Conservation (phyloP, 2,113 vertebrate species). For the Caloenas nicobarica region DNA sequence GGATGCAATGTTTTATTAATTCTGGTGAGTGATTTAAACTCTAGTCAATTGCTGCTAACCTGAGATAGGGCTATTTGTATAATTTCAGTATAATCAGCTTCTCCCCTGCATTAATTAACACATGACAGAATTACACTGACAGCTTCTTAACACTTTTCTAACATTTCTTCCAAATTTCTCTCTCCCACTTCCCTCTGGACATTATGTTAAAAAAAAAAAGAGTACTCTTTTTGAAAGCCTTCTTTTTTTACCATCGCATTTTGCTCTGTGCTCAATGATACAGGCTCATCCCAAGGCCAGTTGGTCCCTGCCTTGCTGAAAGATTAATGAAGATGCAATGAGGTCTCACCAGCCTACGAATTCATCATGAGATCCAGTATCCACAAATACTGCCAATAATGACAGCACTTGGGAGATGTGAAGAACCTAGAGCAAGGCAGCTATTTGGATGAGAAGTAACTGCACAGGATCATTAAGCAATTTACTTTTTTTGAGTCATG, state of each 20-base stretch:
- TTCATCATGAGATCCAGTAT: not conserved
- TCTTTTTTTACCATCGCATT: not conserved
- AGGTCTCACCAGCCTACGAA: not conserved
- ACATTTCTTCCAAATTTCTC: slow-evolving; percentile 21
- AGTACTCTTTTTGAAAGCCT: not conserved
- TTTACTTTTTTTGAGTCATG: not conserved
- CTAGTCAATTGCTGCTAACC: slow-evolving; percentile 40
- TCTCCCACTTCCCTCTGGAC: slow-evolving; percentile 34
- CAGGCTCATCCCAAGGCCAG: not conserved
- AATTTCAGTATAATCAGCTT: slow-evolving; percentile 27
- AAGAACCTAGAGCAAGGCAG: not conserved
- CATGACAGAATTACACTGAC: slow-evolving; percentile 48
- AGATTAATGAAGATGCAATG: not conserved
- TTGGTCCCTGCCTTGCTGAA: not conserved
- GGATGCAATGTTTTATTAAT: slow-evolving; percentile 43
- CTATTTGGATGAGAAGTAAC: not conserved
- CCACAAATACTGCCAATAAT: not conserved
- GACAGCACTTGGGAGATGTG: not conserved
- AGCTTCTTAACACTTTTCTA: slow-evolving; percentile 45
- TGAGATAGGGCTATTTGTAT: slow-evolving; percentile 52
- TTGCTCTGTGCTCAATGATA: not conserved
- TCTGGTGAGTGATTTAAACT: slow-evolving; percentile 26
- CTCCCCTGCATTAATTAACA: slow-evolving; percentile 54
- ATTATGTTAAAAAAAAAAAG: not conserved
- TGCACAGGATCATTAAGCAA: not conserved